Base-by-base conservation (phyloP, 2,113 vertebrate genomes). In the Eubucco bourcierii region DNA sequence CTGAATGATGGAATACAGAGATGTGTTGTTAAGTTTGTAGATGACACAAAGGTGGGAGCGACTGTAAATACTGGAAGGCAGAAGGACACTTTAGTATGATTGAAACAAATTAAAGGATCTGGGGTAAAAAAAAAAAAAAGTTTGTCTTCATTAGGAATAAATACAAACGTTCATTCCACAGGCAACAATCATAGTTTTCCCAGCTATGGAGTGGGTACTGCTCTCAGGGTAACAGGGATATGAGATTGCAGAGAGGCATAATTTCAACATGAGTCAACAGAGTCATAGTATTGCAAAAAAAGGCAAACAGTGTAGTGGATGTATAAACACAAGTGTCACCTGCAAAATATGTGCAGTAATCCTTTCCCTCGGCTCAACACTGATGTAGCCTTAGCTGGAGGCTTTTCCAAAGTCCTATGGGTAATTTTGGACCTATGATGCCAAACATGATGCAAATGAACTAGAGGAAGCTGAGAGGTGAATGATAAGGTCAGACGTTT, bases 201-300 rank as follows among this genome's bases (percentile, higher is more conserved):
- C 67, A 82, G 65, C 77, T 25, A 53, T 0, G 0, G 41, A 15
- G 37, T 46, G 18, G 23, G 25, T 41, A 55, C 34, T 39, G 5
- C 19, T 66, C 6, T 70, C 21, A 56, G 77, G 31, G 27, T 74
- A 83, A 25, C 0, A 1, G 55, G 55, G 31, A 50, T 79, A 58
- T 73, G 31, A 63, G 24, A 14, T 47, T 89, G 44, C 67, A 87
- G 20, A 9, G 39, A 9, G 59, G 20, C 21, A 23, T 63, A 76
- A 76, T 50, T 75, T 66, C 25, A 83, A 89, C 44, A 56, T 74
- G 79, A 92, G 39, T 87, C 84, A 92, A 50, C 10, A 14, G 15
- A 28, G 7, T 70, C 52, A 79, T 79, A 89, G 63, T 58, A 58
- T 44, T 79, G 66, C 59, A 92, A 79, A 84, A 80, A 86, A 92